Evolutionary conservation across 92 coral and sea anemone genomes (phyloP), one percentile per base, ranked within the genome.

Genomic region (Umimayanthus kanabou): DNA sequence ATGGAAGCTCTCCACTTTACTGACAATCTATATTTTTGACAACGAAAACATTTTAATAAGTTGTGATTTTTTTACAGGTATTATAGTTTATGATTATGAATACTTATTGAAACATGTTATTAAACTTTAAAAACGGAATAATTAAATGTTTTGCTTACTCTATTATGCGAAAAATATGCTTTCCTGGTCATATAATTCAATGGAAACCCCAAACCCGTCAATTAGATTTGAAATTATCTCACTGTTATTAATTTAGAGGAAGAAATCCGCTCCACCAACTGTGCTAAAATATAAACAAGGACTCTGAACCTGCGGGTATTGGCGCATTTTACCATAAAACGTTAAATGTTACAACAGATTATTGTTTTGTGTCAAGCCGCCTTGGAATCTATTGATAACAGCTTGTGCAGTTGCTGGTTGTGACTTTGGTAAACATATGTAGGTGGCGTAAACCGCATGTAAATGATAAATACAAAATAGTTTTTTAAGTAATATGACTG

Each of bases 351-450:
- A 43, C 37, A 26, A 69, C 77, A 70, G 64, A 45, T 70, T 71
- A 28, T 83, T 81, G 73, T 66, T 81, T 81, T 71, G 85, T 40
- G 42, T 71, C 78, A 28, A 70, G 87, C 45, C 65, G 77, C 77
- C 53, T 71, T 72, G 39, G 40, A 49, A 45, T 71, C 71, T 70
- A 40, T 69, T 83, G 28, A 26, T 70, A 83, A 29, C 87, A 83
- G 77, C 87, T 83, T 70, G 87, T 83, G 64, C 78, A 83, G 87
- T 83, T 69, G 87, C 78, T 71, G 77, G 66, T 45, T 43, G 57
- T 3, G 22, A 23, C 50, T 81, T 28, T 20, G 45, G 16, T 83
- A 83, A 83, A 83, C 65, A 83, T 45, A 29, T 28, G 86, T 83
- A 29, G 87, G 87, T 83, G 87, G 87, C 69, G 3, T 2, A 26